Evolutionary conservation across 2,888 invertebrate species (phyloP).

Genomic region (Drosophila ustulata): DNA sequence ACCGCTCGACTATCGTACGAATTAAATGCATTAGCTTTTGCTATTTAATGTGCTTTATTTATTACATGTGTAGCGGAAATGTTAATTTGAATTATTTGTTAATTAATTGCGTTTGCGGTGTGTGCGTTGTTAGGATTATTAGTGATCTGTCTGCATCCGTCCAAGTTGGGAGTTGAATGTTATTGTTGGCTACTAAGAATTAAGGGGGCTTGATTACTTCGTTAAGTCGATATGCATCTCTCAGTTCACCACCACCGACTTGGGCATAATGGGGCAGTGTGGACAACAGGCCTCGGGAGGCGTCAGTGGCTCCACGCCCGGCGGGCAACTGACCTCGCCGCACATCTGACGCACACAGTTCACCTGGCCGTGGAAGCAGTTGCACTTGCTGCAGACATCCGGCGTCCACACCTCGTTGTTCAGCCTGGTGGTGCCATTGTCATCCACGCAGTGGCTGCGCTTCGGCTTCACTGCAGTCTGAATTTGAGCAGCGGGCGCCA

Average conservation of each 20-base stretch:
- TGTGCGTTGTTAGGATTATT: constrained; percentile 49
- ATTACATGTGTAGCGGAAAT: constrained; percentile 78
- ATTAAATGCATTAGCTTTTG: constrained; percentile 23
- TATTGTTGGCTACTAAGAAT: constrained; percentile 65
- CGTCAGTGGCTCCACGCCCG: constrained; percentile 79
- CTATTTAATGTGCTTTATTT: constrained; percentile 74
- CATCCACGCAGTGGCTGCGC: constrained; percentile 84
- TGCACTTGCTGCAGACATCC: constrained; percentile 86
- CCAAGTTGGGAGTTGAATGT: constrained; percentile 34
- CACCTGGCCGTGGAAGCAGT: constrained; percentile 85
- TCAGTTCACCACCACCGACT: constrained; percentile 34
- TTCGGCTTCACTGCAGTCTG: constrained; percentile 59
- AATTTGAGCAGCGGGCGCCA: constrained; percentile 43
- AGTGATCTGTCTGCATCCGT: constrained; percentile 1
- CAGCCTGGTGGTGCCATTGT: constrained; percentile 83
- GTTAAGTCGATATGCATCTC: constrained; percentile 71
- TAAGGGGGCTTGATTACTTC: constrained; percentile 52
- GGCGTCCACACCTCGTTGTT: constrained; percentile 86
- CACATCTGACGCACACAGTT: constrained; percentile 85
- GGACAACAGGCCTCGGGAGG: constrained; percentile 85
- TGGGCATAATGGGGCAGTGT: constrained; percentile 80
- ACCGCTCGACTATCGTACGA: background rate
- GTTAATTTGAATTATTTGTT: constrained; percentile 51
- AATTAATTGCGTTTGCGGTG: constrained; percentile 47
- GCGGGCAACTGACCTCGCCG: constrained; percentile 82